Conservation (phyloP, 2,797 vertebrate genomes). For the Gorsachius magnificus region DNA sequence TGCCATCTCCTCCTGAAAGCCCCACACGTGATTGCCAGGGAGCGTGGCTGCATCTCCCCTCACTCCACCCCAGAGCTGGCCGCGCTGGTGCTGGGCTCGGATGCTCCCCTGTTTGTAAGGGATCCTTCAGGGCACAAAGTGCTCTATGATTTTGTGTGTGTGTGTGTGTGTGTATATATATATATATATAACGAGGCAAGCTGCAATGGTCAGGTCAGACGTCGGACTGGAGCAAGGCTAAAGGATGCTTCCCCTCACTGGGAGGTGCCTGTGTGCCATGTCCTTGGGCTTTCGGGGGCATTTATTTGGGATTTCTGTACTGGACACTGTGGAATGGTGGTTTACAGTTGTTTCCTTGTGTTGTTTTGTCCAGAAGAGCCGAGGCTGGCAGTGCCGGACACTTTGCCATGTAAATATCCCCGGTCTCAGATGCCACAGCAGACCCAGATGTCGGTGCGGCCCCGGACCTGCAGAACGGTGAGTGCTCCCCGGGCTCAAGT, state of each 20-base stretch:
- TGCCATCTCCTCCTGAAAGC: neutral
- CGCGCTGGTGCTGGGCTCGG: rapidly evolving
- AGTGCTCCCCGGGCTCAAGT: neutral
- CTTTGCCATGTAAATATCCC: neutral
- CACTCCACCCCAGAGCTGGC: neutral
- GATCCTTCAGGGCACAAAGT: neutral
- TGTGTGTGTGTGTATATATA: no score
- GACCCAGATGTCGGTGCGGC: neutral
- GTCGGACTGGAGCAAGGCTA: neutral
- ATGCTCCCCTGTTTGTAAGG: rapidly evolving
- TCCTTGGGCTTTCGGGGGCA: neutral
- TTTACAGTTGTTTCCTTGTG: neutral
- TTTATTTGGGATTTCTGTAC: neutral
- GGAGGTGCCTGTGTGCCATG: neutral
- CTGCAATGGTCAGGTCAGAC: neutral
- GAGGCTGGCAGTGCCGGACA: neutral
- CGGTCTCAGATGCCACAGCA: neutral
- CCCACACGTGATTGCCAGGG: rapidly evolving
- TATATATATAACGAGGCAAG: neutral
- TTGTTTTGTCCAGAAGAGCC: neutral
- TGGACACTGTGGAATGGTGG: neutral
- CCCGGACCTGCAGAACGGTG: conserved; percentile 26
- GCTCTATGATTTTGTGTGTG: neutral
- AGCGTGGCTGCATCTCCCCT: neutral
- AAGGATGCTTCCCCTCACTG: neutral